phyloP scores from a whole-genome alignment of 2,113 vertebrate genomes.

The Emydura subglobosa region DNA sequence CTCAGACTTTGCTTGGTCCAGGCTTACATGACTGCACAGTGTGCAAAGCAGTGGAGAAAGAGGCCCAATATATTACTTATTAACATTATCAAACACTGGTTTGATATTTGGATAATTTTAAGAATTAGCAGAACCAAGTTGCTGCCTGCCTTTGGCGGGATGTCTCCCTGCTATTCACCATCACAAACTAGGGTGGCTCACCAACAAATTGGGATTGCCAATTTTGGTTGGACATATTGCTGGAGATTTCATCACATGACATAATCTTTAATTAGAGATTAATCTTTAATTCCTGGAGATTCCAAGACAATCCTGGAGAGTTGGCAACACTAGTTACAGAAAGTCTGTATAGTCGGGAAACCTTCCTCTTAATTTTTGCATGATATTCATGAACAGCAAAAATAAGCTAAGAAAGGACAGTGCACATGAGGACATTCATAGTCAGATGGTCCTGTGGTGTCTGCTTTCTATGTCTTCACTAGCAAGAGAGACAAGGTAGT shows the following conservation, averaged over 20 bases:
- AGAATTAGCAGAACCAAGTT: neutral
- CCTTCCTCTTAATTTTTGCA: neutral
- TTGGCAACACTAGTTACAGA: neutral
- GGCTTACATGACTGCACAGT: neutral
- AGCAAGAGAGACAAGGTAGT: neutral
- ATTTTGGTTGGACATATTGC: too few relatives aligned
- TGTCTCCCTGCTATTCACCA: neutral
- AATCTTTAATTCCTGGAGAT: too few relatives aligned
- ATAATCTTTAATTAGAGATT: too few relatives aligned
- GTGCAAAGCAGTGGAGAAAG: neutral
- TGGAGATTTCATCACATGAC: too few relatives aligned
- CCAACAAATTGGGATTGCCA: neutral
- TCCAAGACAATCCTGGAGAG: too few relatives aligned
- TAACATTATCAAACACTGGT: neutral
- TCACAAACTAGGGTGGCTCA: neutral
- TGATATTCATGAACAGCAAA: neutral
- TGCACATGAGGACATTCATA: neutral
- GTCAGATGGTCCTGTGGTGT: neutral
- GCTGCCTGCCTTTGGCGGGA: neutral
- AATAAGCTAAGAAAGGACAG: neutral
- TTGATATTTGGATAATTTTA: neutral
- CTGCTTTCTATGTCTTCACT: neutral
- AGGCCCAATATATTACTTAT: neutral
- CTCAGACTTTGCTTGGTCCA: neutral
- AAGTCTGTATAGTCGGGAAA: neutral